Evolutionary conservation across 2,113 vertebrate species (phyloP).

Genomic region (Nasalis larvatus): DNA sequence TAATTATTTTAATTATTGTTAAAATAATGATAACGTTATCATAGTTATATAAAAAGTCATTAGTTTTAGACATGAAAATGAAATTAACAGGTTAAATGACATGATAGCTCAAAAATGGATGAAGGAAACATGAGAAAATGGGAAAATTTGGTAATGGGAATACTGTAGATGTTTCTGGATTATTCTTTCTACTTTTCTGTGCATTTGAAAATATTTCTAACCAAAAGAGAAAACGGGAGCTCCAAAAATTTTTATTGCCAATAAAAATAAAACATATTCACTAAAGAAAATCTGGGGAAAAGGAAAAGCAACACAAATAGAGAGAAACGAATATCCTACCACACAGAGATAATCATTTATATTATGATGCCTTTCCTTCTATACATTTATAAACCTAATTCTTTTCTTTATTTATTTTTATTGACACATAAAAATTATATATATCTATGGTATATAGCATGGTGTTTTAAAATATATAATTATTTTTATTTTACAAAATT

Average conservation of each 20-base stretch:
- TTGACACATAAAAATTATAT: not conserved
- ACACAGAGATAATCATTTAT: not conserved
- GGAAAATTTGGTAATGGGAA: not conserved
- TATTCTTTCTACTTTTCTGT: not conserved
- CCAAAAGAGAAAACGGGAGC: not conserved
- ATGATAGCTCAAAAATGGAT: conserved; percentile 19
- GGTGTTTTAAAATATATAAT: not conserved
- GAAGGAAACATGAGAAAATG: not conserved
- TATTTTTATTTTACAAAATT: conserved; percentile 4
- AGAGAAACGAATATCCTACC: not conserved
- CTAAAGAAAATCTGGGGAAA: not conserved
- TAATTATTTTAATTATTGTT: too few species aligned
- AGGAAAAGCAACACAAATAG: not conserved
- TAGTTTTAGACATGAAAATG: not conserved
- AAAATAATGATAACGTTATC: not conserved
- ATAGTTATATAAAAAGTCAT: not conserved
- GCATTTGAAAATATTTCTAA: conserved; percentile 18
- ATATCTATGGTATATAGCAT: not conserved
- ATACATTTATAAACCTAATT: not conserved
- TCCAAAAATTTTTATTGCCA: not conserved
- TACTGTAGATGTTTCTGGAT: not conserved
- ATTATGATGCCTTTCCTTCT: not conserved
- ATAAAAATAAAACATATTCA: not conserved
- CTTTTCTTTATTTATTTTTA: not conserved
- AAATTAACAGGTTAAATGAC: not conserved